These are phyloP conservation scores for Chaetodon trifasciatus DNA, from an alignment of 2,797 vertebrate species.

Conservation along the genomic window DNA sequence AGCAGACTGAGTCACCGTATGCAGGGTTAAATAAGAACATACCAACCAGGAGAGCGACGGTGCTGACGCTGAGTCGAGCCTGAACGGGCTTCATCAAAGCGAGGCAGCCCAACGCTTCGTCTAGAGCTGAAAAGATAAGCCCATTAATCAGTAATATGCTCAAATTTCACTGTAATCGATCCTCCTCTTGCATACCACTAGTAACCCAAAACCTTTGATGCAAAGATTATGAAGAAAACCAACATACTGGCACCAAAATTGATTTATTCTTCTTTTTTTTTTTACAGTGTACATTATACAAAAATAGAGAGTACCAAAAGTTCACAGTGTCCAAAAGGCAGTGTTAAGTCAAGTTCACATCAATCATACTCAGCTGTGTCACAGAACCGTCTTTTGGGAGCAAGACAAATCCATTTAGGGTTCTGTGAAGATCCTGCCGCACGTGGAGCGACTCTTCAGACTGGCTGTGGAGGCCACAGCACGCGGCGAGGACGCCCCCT, in stretches of 20 bases:
- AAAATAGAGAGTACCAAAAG: conserved; percentile 90
- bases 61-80: no score
- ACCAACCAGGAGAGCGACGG: no score
- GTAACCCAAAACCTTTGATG: no score
- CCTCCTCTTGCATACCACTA: no score
- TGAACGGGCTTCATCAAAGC: no score
- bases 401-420: conserved; percentile 25
- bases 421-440: conserved; percentile 2
- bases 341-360: conserved; percentile 78
- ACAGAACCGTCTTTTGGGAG: conserved; percentile 38
- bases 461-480: not conserved
- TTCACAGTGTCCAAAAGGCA: conserved; percentile 91
- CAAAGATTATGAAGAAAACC: not conserved
- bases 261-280: conserved; percentile 82
- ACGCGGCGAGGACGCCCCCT: not conserved
- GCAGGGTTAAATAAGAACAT: no score
- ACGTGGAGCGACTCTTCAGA: not conserved
- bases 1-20: no score
- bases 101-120: no score
- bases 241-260: conserved; percentile 62
- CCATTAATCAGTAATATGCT: no score
- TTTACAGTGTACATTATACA: conserved; percentile 88
- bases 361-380: conserved; percentile 20
- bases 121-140: no score
- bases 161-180: no score